Base-by-base conservation (phyloP, 2,888 invertebrate genomes). In the Theodoxus fluviatilis region DNA sequence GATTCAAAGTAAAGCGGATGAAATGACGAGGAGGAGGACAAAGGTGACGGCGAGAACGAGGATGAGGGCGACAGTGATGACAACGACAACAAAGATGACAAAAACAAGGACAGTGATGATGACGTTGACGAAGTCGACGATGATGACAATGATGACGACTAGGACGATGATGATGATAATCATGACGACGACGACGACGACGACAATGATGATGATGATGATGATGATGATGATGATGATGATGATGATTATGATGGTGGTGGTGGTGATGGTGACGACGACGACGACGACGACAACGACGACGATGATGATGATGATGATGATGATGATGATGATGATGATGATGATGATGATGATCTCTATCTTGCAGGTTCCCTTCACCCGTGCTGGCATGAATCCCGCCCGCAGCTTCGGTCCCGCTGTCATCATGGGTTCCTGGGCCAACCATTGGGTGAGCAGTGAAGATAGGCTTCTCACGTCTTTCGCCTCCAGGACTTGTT, bases 321-420 rank as follows among this genome's bases (percentile, higher is more conserved):
- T 43, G 43, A 43, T 43, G 43, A 43, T 43, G 43, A 43, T 43
- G 43, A 43, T 43, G 43, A 43, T 43, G 43, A 43, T 43, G 43
- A 43, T 43, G 43, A 43, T 43, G 43, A 43, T 43, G 43, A 43
- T 43, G 43, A 43, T 43, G 43, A 43, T 43, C 43, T 43, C 43
- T 43, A 9, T 43, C 43, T 12, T 15, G 18, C 43, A 43, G 18
- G 9, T 43, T 12, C 43, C n/a, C n/a, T 91, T 90, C 76, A 95
- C 96, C 12, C 94, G 95, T 59, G 91, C 95, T 49, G 93, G 95
- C 80, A 95, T 96, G 95, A 96, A 96, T 89, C 95, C 96, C 0
- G 96, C 96, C 0, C 90, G 96, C 74, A 93, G 93, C 72, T 91
- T 96, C 82, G 96, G 96, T 71, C 93, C 94, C 0, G 94, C 96